These are phyloP conservation scores for Melanotaenia pygmaea DNA, from an alignment of 2,797 vertebrate species.

Conservation along the genomic window DNA sequence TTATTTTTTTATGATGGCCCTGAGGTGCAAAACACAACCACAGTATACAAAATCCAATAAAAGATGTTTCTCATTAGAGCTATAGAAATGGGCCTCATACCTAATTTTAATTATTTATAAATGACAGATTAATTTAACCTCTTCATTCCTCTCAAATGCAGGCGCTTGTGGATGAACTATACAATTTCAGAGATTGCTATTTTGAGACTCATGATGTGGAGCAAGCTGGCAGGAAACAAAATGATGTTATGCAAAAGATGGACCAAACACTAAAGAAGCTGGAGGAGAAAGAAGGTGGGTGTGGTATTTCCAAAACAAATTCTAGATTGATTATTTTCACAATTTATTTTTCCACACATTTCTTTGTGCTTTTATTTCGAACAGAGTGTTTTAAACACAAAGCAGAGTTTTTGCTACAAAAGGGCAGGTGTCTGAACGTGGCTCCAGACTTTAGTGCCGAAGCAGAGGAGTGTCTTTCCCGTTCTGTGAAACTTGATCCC, in stretches of 20 bases:
- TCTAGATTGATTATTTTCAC: not conserved
- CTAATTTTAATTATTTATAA: not conserved
- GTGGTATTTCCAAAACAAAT: not conserved
- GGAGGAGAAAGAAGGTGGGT: conserved; percentile 84
- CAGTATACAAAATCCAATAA: not conserved
- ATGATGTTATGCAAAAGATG: conserved; percentile 84
- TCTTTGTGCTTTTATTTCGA: not conserved
- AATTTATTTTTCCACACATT: not conserved
- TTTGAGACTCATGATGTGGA: conserved; percentile 88
- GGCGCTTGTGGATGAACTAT: conserved; percentile 89
- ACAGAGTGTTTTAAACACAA: conserved; percentile 82
- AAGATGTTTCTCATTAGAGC: not conserved
- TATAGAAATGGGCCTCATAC: not conserved
- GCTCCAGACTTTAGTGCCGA: conserved; percentile 80
- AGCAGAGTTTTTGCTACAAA: conserved; percentile 86
- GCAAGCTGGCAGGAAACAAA: conserved; percentile 85
- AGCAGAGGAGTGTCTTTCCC: conserved; percentile 88
- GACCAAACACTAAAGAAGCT: conserved; percentile 83
- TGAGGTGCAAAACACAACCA: not conserved
- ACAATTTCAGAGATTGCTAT: conserved; percentile 89
- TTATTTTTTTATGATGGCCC: not conserved
- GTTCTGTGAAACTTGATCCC: conserved; percentile 91
- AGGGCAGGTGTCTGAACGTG: conserved; percentile 88
- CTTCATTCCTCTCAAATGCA: conserved; percentile 36
- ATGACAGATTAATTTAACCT: not conserved